Conservation (phyloP, 64 coral and sea anemone genomes). For the Acropora tenuis region DNA sequence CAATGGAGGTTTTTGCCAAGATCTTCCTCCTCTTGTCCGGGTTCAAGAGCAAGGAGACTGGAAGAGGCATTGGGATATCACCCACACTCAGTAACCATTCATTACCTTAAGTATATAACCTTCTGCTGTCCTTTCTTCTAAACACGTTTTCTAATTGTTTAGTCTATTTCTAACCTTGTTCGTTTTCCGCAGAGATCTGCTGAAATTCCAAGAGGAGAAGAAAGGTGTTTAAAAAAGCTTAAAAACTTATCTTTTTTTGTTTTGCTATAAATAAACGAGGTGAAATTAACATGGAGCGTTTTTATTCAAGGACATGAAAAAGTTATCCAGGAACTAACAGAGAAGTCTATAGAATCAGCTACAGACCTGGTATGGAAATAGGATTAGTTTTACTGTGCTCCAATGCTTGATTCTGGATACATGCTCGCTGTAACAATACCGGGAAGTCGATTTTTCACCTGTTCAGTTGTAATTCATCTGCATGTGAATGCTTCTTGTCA, state of each 20-base stretch:
- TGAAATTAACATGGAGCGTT: neutral
- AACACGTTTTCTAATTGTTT: no score
- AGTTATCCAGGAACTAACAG: conserved; percentile 11
- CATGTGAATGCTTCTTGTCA: no score
- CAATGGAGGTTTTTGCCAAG: neutral
- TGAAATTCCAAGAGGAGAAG: conserved; percentile 4
- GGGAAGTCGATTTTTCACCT: no score
- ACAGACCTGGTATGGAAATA: conserved; percentile 6
- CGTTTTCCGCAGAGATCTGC: conserved; percentile 1
- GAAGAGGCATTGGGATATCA: neutral
- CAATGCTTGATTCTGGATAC: no score
- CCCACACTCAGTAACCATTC: neutral
- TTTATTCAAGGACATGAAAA: neutral
- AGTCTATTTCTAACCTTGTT: neutral
- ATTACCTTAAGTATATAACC: neutral
- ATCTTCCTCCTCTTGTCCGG: neutral
- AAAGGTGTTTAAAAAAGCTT: neutral
- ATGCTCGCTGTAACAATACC: neutral
- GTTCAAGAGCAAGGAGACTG: no score
- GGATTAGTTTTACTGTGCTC: no score
- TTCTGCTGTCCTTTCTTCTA: neutral
- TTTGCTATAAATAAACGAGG: neutral
- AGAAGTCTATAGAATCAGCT: conserved; percentile 9
- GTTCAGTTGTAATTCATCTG: no score
- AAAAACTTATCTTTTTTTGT: no score